Percentiles rank a stretch among this genome's conserved stretches.
These are phyloP conservation scores for Drosophila arawakana DNA, from an alignment of 1,140 invertebrate species.

Conservation along the genomic window DNA sequence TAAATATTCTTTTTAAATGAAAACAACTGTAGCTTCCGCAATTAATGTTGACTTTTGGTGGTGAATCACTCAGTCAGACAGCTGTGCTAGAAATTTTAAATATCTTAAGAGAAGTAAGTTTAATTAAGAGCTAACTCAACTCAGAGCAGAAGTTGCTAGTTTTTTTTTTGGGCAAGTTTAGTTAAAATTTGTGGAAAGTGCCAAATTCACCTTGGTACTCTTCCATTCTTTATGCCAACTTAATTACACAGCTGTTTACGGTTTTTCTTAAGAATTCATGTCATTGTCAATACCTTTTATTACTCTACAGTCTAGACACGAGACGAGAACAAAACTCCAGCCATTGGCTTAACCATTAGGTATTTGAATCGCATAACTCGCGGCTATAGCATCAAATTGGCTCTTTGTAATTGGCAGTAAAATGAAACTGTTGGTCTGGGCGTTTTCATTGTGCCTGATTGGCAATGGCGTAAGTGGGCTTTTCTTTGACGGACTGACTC, in stretches of 20 bases:
- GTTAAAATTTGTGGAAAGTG: background rate
- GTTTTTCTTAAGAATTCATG: constrained; percentile 39
- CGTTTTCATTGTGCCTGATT: constrained; percentile 26
- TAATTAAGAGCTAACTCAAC: background rate
- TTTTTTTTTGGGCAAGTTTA: background rate
- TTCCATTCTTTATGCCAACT: constrained; percentile 1
- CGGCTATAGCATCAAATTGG: constrained; percentile 15
- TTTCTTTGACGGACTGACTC: constrained; percentile 40
- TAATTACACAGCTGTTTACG: constrained; percentile 58
- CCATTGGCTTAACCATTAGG: constrained; percentile 18
- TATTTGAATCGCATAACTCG: constrained; percentile 44
- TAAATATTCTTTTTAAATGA: no score
- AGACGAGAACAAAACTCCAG: constrained; percentile 49
- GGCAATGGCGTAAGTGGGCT: constrained; percentile 30
- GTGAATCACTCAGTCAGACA: no score
- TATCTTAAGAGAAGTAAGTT: no score
- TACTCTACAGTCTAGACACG: constrained; percentile 2
- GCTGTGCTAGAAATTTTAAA: no score
- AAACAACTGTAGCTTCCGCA: no score
- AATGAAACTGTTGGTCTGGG: constrained; percentile 58
- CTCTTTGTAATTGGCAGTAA: constrained; percentile 9
- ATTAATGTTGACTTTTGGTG: no score
- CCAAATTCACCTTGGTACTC: background rate
- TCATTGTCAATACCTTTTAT: constrained; percentile 22
- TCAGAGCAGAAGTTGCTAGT: background rate